These are phyloP conservation scores for Meiosimyza platycephala DNA, from an alignment of 2,888 invertebrate species.

Conservation along the genomic window DNA sequence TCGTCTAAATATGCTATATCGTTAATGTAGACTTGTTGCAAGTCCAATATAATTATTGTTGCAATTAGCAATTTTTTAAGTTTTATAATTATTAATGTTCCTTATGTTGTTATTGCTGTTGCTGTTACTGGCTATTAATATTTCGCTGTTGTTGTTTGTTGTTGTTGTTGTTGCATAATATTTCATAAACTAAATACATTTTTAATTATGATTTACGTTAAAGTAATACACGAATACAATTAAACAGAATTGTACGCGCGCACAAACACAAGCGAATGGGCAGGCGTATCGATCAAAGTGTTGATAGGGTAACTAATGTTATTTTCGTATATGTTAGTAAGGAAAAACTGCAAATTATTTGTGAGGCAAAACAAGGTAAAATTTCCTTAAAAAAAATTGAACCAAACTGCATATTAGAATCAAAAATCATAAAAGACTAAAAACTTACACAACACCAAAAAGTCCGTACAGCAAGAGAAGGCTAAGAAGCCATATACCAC, in stretches of 20 bases:
- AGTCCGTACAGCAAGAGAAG: too few species aligned
- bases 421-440: slow-evolving; percentile 37
- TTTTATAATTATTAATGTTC: neutral
- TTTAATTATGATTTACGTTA: slow-evolving; percentile 58
- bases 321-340: too few species aligned
- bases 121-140: neutral
- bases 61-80: slow-evolving; percentile 16
- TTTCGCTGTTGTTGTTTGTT: neutral
- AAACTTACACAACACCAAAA: too few species aligned
- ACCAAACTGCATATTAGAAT: slow-evolving; percentile 7
- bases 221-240: slow-evolving; percentile 47
- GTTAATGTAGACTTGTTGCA: slow-evolving; percentile 13
- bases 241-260: slow-evolving; percentile 2
- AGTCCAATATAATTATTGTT: slow-evolving; percentile 22
- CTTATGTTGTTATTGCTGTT: neutral
- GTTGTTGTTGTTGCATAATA: slow-evolving; percentile 40
- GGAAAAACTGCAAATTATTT: too few species aligned
- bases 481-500: too few species aligned
- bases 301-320: neutral
- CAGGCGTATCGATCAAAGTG: neutral
- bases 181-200: slow-evolving; percentile 58
- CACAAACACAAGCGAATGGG: neutral
- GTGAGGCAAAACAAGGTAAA: too few species aligned
- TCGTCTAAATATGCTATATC: neutral
- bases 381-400: neutral